Evolutionary conservation across 2,888 invertebrate species (phyloP), one percentile per base, ranked within the genome.

Genomic region (Stenotaenia linearis): DNA sequence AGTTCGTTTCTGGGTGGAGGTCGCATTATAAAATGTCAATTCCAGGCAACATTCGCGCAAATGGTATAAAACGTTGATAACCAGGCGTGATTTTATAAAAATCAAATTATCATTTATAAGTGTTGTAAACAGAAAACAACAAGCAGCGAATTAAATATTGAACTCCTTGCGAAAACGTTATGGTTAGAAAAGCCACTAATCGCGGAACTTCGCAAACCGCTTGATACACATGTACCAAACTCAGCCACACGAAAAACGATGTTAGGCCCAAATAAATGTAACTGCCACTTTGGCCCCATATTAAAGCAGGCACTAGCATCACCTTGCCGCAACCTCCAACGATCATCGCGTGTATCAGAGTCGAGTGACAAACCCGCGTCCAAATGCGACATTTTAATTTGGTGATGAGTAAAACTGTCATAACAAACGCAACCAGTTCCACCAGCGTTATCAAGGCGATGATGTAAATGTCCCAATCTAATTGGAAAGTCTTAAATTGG

Each of bases 381-480:
- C 15, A 32, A 25, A 15, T 21, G 32, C 50, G 45, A 15, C 37
- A 37, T 10, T 7, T 23, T 23, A 21, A 15, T 28, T n/a, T 18
- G 15, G 35, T 74, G 32, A 35, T 18, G 7, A 37, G 3, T n/a
- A 69, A 18, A 32, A 61, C 30, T 3, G n/a, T 28, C 4, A 10
- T 4, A 2, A 25, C 28, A 18, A 77, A 77, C 3, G 50, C 23
- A 15, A 37, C 23, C 9, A 40, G 74, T 56, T 80, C 81, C 21
- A 80, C n/a, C 35, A 80, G 12, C 3, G 77, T 35, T 15, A 75
- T 3, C 23, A 79, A 56, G 37, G 78, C 61, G 61, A 78, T 80
- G 10, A 77, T 45, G 74, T 81, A 81, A 32, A 81, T 80, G 12
- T 77, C 77, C 81, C 81, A 81, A 35, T 81, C 81, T 15, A 80